Evolutionary conservation across 2,888 invertebrate species (phyloP).

Genomic region (Schizotus pectinicornis): DNA sequence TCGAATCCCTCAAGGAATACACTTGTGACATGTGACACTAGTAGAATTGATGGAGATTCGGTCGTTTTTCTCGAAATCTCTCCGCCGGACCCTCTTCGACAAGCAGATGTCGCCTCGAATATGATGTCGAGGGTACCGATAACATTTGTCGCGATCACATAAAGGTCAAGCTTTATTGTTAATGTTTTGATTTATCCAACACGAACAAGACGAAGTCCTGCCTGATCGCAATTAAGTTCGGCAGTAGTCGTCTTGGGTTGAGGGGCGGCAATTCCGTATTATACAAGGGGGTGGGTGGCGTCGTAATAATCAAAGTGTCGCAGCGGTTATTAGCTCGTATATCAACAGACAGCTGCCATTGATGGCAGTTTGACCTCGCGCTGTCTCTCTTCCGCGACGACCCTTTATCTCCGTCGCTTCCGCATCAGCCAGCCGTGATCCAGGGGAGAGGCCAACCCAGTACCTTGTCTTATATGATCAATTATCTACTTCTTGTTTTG

Average conservation of each 20-base stretch:
- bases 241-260: neutral
- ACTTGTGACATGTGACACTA: constrained; percentile 23
- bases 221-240: neutral
- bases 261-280: constrained; percentile 17
- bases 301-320: constrained; percentile 52
- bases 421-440: neutral
- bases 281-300: constrained; percentile 20
- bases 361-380: constrained; percentile 55
- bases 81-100: constrained; percentile 14
- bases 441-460: constrained; percentile 21
- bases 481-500: constrained; percentile 59
- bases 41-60: neutral
- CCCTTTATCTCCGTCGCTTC: constrained; percentile 14
- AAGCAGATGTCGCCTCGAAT: constrained; percentile 40
- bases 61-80: neutral
- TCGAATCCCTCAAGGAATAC: constrained; percentile 29
- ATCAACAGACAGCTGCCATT: constrained; percentile 61
- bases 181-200: constrained; percentile 44
- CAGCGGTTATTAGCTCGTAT: constrained; percentile 59
- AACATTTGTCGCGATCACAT: constrained; percentile 54
- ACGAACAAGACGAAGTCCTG: neutral
- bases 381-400: constrained; percentile 22
- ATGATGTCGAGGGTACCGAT: constrained; percentile 38
- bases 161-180: constrained; percentile 57
- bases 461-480: constrained; percentile 52